These are phyloP conservation scores for Lagopus leucura DNA, from an alignment of 2,113 vertebrate species.

Conservation along the genomic window DNA sequence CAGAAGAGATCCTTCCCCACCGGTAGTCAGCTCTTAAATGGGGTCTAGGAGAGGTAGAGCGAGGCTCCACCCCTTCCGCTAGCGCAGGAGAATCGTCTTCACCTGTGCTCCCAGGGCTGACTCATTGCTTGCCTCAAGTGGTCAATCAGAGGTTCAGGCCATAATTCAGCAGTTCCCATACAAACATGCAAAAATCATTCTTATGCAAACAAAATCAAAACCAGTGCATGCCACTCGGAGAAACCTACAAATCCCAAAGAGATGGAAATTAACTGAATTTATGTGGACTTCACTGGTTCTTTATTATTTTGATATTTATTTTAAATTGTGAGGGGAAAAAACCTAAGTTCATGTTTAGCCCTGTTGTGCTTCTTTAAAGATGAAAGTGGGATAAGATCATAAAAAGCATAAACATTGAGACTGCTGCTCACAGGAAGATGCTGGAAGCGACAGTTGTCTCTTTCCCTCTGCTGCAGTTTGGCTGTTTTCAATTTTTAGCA, in stretches of 20 bases:
- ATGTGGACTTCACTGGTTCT: background rate
- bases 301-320: background rate
- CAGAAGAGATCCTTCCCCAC: too few relatives aligned
- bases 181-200: background rate
- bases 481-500: conserved; percentile 20
- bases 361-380: conserved; percentile 19
- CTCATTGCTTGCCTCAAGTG: too few relatives aligned
- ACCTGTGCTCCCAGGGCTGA: too few relatives aligned
- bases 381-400: background rate
- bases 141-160: too few relatives aligned
- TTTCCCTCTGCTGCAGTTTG: background rate
- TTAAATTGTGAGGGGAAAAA: background rate
- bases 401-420: background rate
- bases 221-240: background rate
- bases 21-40: too few relatives aligned
- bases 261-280: background rate
- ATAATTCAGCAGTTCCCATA: too few relatives aligned
- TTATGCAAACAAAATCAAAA: background rate
- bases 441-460: conserved; percentile 1
- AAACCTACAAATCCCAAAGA: background rate
- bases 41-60: too few relatives aligned
- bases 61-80: too few relatives aligned
- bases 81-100: too few relatives aligned
- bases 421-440: background rate
- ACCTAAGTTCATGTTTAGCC: background rate